A percentile compares a stretch with the other conserved stretches of the same genome.
phyloP scores from a whole-genome alignment of 2,113 vertebrate species.

The Aythya baeri region DNA sequence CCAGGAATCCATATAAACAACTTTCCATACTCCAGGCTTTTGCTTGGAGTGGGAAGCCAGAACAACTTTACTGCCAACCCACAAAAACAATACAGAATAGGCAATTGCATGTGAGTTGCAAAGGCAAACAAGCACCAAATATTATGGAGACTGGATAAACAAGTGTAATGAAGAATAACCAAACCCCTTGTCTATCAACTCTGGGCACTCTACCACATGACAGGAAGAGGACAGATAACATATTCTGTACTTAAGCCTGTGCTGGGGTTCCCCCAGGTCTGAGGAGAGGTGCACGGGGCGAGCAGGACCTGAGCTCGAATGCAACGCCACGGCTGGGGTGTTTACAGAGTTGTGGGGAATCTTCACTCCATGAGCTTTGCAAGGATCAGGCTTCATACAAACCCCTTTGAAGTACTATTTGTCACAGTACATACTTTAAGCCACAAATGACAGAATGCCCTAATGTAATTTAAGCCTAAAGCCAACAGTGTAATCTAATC shows the following conservation, averaged over 20 bases:
- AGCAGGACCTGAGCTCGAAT: neutral
- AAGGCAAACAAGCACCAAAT: neutral
- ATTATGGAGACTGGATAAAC: constrained; percentile 45
- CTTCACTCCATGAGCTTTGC: neutral
- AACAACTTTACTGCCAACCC: neutral
- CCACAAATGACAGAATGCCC: neutral
- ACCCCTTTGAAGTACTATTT: neutral
- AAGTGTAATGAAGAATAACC: constrained; percentile 32
- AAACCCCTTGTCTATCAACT: neutral
- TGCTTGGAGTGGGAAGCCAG: constrained; percentile 4
- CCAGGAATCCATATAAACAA: constrained; percentile 40
- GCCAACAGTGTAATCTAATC: neutral
- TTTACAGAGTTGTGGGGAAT: neutral
- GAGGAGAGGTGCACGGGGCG: neutral
- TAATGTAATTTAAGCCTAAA: neutral
- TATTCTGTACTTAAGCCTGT: neutral
- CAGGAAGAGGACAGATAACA: neutral
- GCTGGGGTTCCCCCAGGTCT: neutral
- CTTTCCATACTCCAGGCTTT: neutral
- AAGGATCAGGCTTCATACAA: constrained; percentile 4
- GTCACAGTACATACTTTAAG: neutral
- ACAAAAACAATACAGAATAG: constrained; percentile 31
- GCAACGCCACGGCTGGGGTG: neutral
- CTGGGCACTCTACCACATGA: neutral
- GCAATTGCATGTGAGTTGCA: constrained; percentile 13